Conservation (phyloP, 2,113 vertebrate genomes). For the Cottus gobio region DNA sequence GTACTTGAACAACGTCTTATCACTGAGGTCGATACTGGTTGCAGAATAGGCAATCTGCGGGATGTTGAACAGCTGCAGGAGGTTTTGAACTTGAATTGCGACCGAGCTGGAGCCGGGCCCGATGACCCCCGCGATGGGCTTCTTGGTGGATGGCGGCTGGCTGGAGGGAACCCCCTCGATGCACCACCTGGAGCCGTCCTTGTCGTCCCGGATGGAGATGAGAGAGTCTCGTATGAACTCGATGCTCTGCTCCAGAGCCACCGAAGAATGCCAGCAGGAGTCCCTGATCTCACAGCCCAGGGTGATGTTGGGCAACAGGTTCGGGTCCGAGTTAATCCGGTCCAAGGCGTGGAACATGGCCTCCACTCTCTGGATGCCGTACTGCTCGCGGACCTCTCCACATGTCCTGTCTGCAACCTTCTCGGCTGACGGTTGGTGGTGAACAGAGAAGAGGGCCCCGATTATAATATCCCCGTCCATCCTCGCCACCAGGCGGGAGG, state of each 20-base stretch:
- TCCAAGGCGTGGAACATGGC: constrained; percentile 97
- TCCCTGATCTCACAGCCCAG: constrained; percentile 96
- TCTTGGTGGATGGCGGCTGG: constrained; percentile 86
- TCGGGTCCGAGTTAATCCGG: constrained; percentile 91
- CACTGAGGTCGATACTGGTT: constrained; percentile 95
- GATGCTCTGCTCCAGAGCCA: constrained; percentile 96
- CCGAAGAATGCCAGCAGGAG: constrained; percentile 96
- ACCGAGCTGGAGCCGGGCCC: constrained; percentile 97
- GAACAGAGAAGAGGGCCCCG: constrained; percentile 94
- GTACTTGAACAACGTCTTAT: constrained; percentile 96
- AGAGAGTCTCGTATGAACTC: constrained; percentile 97
- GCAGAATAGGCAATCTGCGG: constrained; percentile 96
- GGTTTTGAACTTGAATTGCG: constrained; percentile 96
- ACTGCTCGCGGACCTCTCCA: constrained; percentile 94
- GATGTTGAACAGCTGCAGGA: constrained; percentile 96
- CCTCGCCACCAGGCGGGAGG: constrained; percentile 91
- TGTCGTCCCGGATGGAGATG: constrained; percentile 94
- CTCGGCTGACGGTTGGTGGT: constrained; percentile 93
- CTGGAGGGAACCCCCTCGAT: constrained; percentile 87
- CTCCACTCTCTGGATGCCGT: constrained; percentile 95
- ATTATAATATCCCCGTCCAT: constrained; percentile 97
- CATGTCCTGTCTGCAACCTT: constrained; percentile 95
- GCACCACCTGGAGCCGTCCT: constrained; percentile 90
- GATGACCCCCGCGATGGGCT: constrained; percentile 94
- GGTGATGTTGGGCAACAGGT: constrained; percentile 92